phyloP scores from a whole-genome alignment of 2,888 invertebrate genomes.

The Clusia tigrina region DNA sequence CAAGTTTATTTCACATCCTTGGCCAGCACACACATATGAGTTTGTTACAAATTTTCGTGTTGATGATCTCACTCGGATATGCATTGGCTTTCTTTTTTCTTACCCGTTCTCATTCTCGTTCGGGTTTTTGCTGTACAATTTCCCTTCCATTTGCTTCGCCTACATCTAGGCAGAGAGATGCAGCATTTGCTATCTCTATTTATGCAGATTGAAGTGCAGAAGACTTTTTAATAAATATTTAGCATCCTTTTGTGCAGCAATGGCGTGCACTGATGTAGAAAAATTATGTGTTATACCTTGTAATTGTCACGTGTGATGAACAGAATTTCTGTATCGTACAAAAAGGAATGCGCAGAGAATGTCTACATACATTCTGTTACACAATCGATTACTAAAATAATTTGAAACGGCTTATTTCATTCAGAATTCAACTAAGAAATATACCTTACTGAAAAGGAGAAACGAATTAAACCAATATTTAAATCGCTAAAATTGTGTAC shows the following conservation, averaged over 20 bases:
- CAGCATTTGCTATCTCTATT: constrained; percentile 47
- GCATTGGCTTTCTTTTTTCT: constrained; percentile 50
- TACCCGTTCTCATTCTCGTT: constrained; percentile 9
- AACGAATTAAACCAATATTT: no score
- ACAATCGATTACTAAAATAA: no score
- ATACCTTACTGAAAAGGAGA: no score
- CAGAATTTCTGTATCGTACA: no score
- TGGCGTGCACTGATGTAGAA: not conserved
- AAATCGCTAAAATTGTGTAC: no score
- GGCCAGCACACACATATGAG: constrained; percentile 43
- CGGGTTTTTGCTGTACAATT: constrained; percentile 24
- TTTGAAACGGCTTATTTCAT: no score
- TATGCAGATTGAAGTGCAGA: constrained; percentile 54
- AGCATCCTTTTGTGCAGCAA: constrained; percentile 38
- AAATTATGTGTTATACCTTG: not conserved
- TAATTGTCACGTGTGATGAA: not conserved
- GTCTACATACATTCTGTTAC: no score
- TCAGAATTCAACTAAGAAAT: no score
- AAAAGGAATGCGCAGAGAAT: no score
- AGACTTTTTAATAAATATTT: constrained; percentile 52
- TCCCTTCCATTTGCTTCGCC: not conserved
- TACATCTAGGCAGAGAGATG: constrained; percentile 3
- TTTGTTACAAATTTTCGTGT: constrained; percentile 56
- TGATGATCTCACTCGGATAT: constrained; percentile 58
- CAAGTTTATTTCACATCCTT: constrained; percentile 54